These are phyloP conservation scores for Aurelia sp. DNA, from an alignment of 30 jellyfish, hydroid and myxozoan species.

Conservation along the genomic window DNA sequence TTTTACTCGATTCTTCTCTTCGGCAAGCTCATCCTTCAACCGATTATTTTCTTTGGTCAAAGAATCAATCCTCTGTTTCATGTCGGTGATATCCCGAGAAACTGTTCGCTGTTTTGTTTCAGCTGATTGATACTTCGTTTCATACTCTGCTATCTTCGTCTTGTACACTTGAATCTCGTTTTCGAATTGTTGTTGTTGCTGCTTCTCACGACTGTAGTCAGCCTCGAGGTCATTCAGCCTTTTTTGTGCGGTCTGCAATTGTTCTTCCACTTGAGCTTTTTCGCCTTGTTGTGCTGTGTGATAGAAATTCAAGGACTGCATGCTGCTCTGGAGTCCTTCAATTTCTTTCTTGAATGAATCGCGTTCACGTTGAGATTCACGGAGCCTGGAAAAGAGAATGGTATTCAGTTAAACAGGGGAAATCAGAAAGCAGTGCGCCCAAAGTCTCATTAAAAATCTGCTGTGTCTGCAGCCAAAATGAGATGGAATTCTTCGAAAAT, in stretches of 20 bases:
- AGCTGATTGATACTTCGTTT: slow-evolving; percentile 60
- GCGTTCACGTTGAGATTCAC: slow-evolving; percentile 73
- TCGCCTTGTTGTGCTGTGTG: slow-evolving; percentile 77
- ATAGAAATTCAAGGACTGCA: slow-evolving; percentile 60
- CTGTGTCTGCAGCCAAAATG: too few species aligned
- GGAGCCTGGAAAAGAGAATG: slow-evolving; percentile 17
- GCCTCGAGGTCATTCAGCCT: slow-evolving; percentile 72
- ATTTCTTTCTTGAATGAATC: slow-evolving; percentile 64
- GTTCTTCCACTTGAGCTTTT: slow-evolving; percentile 79
- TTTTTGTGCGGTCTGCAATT: slow-evolving; percentile 69
- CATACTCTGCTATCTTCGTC: slow-evolving; percentile 74
- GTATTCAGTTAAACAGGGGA: background rate
- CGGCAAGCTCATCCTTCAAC: slow-evolving; percentile 79
- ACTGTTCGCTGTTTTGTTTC: slow-evolving; percentile 74
- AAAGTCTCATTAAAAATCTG: too few species aligned
- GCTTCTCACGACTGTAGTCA: slow-evolving; percentile 57
- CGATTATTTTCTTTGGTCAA: slow-evolving; percentile 78
- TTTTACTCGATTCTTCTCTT: slow-evolving; percentile 77
- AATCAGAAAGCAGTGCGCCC: background rate
- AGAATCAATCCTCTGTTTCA: slow-evolving; percentile 77
- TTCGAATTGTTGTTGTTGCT: slow-evolving; percentile 67
- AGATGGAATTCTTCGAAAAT: too few species aligned
- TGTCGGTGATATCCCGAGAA: slow-evolving; percentile 70
- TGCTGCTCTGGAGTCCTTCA: slow-evolving; percentile 80
- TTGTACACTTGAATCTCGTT: slow-evolving; percentile 73